Conservation (phyloP, 2,113 vertebrate species). For the Neopipo cinnamomea region DNA sequence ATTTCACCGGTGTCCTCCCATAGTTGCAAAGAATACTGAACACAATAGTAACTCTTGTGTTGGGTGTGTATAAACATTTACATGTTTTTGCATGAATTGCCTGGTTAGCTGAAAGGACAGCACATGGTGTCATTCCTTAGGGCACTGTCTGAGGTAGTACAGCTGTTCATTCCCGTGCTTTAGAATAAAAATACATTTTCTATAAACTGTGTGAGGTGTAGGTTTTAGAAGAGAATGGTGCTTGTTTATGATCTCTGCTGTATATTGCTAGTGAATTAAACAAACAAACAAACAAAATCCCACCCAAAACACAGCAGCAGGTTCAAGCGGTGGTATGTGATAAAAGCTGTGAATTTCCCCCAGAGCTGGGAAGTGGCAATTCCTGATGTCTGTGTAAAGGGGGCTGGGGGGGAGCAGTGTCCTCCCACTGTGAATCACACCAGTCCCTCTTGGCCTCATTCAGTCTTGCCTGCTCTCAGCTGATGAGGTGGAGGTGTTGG, state of each 20-base stretch:
- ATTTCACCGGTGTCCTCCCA: neutral
- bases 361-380: neutral
- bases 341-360: neutral
- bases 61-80: neutral
- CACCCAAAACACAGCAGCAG: neutral
- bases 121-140: neutral
- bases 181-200: neutral
- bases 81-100: neutral
- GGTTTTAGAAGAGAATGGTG: neutral
- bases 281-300: neutral
- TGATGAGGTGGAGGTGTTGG: neutral
- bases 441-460: neutral
- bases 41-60: neutral
- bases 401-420: neutral
- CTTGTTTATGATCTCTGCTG: neutral
- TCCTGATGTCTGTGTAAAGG: neutral
- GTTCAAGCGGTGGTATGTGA: rapidly evolving
- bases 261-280: neutral
- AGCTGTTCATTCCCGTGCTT: neutral
- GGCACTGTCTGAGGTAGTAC: neutral
- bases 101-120: neutral
- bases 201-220: neutral
- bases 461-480: neutral
- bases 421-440: neutral
- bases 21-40: rapidly evolving